Conservation (phyloP, 2,888 invertebrate genomes). For the Agapostemon virescens region DNA sequence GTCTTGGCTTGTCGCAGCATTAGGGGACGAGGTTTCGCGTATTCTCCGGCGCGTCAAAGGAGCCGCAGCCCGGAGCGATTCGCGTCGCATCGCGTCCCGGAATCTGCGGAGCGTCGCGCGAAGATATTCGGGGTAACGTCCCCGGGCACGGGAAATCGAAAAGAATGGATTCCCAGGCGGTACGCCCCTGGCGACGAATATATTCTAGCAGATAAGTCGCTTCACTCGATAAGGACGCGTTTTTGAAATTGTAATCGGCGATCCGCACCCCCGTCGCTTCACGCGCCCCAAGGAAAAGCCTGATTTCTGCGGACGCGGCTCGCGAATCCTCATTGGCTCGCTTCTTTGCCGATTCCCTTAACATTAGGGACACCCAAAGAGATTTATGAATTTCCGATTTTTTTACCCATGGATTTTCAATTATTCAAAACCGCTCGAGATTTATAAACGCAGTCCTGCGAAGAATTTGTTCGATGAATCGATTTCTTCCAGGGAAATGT, state of each 20-base stretch:
- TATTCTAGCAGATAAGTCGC: constrained; percentile 51
- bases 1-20: constrained; percentile 3
- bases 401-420: no score
- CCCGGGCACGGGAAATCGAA: constrained; percentile 40
- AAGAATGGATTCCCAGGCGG: constrained; percentile 31
- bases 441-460: no score
- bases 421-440: no score
- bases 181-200: constrained; percentile 32
- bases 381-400: no score
- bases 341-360: background rate
- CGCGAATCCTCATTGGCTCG: background rate
- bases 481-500: no score
- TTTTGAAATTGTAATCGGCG: constrained; percentile 51
- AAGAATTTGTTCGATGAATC: no score
- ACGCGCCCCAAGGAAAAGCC: background rate
- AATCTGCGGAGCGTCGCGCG: constrained; percentile 26
- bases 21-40: constrained; percentile 25
- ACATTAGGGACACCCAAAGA: background rate
- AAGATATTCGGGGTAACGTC: constrained; percentile 37
- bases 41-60: constrained; percentile 12
- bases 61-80: constrained; percentile 24
- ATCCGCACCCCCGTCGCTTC: background rate
- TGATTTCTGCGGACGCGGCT: background rate
- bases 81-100: constrained; percentile 12
- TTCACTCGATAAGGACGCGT: constrained; percentile 35